Base-by-base conservation (phyloP, 2,888 invertebrate genomes). In the Eupithecia vulgata region DNA sequence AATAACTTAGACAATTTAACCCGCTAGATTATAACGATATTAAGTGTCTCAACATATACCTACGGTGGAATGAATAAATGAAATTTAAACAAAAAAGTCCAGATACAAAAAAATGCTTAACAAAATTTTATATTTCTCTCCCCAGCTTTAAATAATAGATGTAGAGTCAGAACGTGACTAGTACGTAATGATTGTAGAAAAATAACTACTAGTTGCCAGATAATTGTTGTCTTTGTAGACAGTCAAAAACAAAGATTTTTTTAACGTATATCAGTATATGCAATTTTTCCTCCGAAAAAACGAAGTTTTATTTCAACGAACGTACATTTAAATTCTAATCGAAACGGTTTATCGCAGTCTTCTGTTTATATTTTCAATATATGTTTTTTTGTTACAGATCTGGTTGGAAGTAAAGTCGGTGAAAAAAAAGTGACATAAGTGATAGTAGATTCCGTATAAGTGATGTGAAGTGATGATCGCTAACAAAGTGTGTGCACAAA, bases 401-500 rank as follows among this genome's bases (percentile, higher is more conserved):
- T 8, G 10, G 5, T 12, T 62, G 62, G 30, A 17, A 37, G 57
- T 25, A n/a, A 64, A 35, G 35, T 21, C 35, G 12, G 68, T 76
- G 15, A n/a, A 59, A 68, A 37, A 13, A 42, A 69, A 76, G 81
- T 79, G 80, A 73, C 70, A 82, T 70, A 76, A 76, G 81, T 79
- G 82, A 79, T 81, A 80, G 73, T 83, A 81, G 82, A 85, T 65
- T 86, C 89, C 89, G 88, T 84, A 79, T 76, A 67, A 79, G 82
- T 81, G 80, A 81, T 84, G 87, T 85, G 82, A 84, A 82, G 83
- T 79, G 81, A 42, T 83, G 65, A 65, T 65, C 7, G 65, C 13
- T 40, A 37, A 25, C 37, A 65, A 65, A 42, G 65, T 65, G 40
- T 40, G 25, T 40, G 40, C 81, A 89, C 91, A 86, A 92, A 93